phyloP scores from a whole-genome alignment of 2,888 invertebrate species.

The Acanthosepion esculentum region DNA sequence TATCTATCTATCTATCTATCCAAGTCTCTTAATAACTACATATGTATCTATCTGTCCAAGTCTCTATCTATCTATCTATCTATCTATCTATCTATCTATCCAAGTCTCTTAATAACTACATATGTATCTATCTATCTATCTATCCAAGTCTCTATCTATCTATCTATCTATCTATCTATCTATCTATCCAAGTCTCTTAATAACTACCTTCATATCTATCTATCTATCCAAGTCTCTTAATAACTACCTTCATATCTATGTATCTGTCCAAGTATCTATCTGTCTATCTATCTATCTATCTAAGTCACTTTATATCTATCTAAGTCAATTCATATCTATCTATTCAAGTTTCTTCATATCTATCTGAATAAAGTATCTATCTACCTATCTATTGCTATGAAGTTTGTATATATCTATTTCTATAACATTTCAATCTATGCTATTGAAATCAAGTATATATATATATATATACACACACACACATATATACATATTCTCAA shows the following conservation, averaged over 20 bases:
- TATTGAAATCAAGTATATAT: no score
- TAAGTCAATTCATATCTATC: no score
- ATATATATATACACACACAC: no score
- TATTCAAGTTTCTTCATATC: neutral
- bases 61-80: neutral
- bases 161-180: neutral
- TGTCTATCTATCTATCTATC: neutral
- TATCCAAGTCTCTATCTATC: neutral
- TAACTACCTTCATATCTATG: no score
- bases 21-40: no score
- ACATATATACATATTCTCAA: no score
- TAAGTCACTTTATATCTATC: no score
- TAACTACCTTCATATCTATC: neutral
- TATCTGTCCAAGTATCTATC: neutral
- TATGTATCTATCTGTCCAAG: no score
- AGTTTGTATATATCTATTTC: no score
- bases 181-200: neutral
- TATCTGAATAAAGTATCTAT: neutral
- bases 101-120: neutral
- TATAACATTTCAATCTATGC: no score
- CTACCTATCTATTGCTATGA: no score
- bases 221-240: neutral
- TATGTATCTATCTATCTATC: no score
- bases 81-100: neutral
- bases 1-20: neutral